Evolutionary conservation across 1,140 invertebrate genomes (phyloP).

Genomic region (Cylas formicarius): DNA sequence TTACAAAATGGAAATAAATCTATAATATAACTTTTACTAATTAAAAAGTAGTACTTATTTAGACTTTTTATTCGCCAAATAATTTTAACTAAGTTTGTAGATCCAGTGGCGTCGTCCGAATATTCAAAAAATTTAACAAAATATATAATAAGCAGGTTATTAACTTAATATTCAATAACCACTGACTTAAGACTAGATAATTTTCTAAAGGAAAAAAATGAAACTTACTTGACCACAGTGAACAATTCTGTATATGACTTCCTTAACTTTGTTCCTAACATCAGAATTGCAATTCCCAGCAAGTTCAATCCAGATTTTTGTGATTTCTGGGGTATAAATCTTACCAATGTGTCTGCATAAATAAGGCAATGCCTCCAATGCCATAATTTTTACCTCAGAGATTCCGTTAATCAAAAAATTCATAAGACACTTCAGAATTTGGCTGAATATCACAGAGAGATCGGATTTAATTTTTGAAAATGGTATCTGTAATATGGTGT

Average conservation of each 20-base stretch:
- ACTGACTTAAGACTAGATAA: constrained; percentile 19
- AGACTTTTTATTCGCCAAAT: not conserved
- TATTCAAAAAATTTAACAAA: too few relatives aligned
- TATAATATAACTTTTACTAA: constrained; percentile 7
- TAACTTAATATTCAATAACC: too few relatives aligned
- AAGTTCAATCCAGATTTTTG: constrained; percentile 41
- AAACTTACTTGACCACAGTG: constrained; percentile 33
- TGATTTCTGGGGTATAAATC: constrained; percentile 40
- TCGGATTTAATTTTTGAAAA: constrained; percentile 11
- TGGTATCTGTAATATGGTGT: not conserved
- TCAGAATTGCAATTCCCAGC: constrained; percentile 37
- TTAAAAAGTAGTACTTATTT: constrained; percentile 4
- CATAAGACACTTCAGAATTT: constrained; percentile 22
- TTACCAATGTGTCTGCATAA: constrained; percentile 42
- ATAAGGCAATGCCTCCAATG: constrained; percentile 21
- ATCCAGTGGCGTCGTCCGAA: too few relatives aligned
- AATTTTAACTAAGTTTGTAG: too few relatives aligned
- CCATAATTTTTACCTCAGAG: constrained; percentile 15
- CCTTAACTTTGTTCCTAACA: constrained; percentile 38
- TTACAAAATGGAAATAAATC: too few relatives aligned
- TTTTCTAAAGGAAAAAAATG: constrained; percentile 13
- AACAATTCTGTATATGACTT: constrained; percentile 34
- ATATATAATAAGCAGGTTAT: too few relatives aligned
- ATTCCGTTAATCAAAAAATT: constrained; percentile 14
- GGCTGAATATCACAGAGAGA: not conserved